Percentiles rank a stretch among this genome's conserved stretches.
Evolutionary conservation across 2,797 vertebrate species (phyloP).

Genomic region (Syndactyla subalaris): DNA sequence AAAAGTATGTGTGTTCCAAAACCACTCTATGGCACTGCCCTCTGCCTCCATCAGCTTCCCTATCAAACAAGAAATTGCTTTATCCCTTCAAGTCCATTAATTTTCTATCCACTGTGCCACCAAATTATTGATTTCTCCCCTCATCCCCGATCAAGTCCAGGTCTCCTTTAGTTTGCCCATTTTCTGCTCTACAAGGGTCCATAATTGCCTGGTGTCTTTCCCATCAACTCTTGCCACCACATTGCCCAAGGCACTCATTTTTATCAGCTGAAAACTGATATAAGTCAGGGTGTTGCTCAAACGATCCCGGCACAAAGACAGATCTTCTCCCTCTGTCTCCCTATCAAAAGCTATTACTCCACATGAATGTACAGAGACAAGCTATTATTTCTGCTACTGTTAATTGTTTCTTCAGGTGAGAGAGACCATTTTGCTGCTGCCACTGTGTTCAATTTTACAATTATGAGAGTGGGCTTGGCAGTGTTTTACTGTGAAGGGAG

Average conservation of each 20-base stretch:
- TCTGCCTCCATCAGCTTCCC: background rate
- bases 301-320: background rate
- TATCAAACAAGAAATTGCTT: background rate
- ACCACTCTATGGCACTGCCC: background rate
- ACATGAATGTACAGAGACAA: background rate
- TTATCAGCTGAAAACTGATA: background rate
- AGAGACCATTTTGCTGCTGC: background rate
- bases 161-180: background rate
- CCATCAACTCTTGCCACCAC: background rate
- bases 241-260: background rate
- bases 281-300: background rate
- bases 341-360: background rate
- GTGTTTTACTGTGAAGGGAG: background rate
- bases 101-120: background rate
- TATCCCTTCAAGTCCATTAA: background rate
- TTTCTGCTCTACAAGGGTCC: background rate
- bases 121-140: background rate
- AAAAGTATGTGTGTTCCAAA: background rate
- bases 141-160: background rate
- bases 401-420: constrained; percentile 15
- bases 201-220: background rate
- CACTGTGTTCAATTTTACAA: background rate
- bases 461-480: background rate
- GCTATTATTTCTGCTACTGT: background rate
- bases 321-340: background rate